Evolutionary conservation across 2,888 invertebrate species (phyloP).

Genomic region (Tholera decimalis): DNA sequence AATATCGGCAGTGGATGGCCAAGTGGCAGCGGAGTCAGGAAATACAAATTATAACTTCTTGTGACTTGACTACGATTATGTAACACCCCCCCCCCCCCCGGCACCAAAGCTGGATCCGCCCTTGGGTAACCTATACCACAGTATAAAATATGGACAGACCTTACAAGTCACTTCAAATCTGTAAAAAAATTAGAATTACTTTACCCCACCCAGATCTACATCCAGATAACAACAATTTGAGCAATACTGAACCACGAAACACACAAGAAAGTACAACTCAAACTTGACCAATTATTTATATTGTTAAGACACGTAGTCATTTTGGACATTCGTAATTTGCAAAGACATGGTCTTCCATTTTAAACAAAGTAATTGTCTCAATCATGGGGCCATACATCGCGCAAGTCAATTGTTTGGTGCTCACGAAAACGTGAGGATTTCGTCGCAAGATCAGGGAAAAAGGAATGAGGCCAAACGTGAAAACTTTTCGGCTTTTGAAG

Average conservation of each 20-base stretch:
- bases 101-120: too few species aligned
- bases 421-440: constrained; percentile 68
- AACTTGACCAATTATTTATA: constrained; percentile 16
- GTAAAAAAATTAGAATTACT: too few species aligned
- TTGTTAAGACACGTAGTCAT: neutral
- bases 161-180: too few species aligned
- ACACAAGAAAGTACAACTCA: neutral
- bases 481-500: constrained; percentile 37
- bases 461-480: constrained; percentile 55
- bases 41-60: too few species aligned
- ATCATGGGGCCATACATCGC: constrained; percentile 56
- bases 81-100: too few species aligned
- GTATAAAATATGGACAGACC: too few species aligned
- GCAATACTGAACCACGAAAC: neutral
- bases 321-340: constrained; percentile 42
- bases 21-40: too few species aligned
- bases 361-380: constrained; percentile 61
- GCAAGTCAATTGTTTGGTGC: constrained; percentile 62
- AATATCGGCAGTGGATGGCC: too few species aligned
- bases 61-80: too few species aligned
- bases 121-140: too few species aligned
- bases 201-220: too few species aligned
- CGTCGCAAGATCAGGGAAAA: constrained; percentile 37
- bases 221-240: neutral
- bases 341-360: constrained; percentile 50